Base-by-base conservation (phyloP, 1,140 invertebrate species). In the Pseudomyrmex gracilis region DNA sequence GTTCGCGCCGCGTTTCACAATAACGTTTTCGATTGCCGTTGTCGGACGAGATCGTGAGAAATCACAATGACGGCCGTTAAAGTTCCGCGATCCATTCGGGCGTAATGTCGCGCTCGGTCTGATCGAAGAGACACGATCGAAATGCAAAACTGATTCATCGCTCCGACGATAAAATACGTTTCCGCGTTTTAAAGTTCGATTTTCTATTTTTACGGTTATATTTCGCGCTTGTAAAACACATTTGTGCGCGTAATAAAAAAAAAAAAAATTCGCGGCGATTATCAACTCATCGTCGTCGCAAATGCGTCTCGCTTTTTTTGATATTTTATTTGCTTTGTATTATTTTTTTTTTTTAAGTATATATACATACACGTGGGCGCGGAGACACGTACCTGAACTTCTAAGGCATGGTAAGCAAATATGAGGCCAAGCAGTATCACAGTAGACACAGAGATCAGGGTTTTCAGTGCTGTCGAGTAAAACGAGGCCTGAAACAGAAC, bases 381-480 rank as follows among this genome's bases (percentile, higher is more conserved):
- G 8, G 10, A 17, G 15, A 76, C 89, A 93, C 95, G 95, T 95
- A 99, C 99, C 98, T 99, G 99, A 95, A 99, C 98, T 98, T 99
- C 99, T 95, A 99, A 97, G 94, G 98, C 98, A 95, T 99, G 99
- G 96, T 99, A 99, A 95, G 98, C 98, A 95, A 99, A 97, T 95
- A 99, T 99, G 95, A 99, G 97, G 95, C 98, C 98, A 94, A 99
- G 96, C 94, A 99, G 97, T 95, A 99, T 98, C 95, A 99, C 96
- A 96, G 99, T 99, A 94, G 99, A 99, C 94, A 99, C 97, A 95
- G 98, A 98, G 95, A 99, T 99, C 94, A 99, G 96, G 92, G 98
- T 98, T 96, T 99, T 99, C 93, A 99, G 96, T 94, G 98, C 97
- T 94, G 98, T 97, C 92, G 99, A 99, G 95, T 98, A 98, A 95